phyloP scores from a whole-genome alignment of 2,888 invertebrate genomes.

The Ernsta delagoae region DNA sequence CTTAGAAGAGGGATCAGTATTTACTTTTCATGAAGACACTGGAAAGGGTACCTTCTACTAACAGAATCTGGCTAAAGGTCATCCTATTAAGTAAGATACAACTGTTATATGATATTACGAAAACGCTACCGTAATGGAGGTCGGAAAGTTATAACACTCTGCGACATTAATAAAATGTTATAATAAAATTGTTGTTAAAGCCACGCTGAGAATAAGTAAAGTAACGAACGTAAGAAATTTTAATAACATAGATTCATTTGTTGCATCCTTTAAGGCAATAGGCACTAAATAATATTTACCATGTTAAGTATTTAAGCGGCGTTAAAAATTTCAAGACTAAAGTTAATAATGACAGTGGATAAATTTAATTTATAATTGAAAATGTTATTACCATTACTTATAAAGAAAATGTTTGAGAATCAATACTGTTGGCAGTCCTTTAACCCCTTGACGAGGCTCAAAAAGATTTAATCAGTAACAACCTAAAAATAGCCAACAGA shows the following conservation, averaged over 20 bases:
- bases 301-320: too few species aligned
- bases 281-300: too few species aligned
- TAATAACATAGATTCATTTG: too few species aligned
- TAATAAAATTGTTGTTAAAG: not conserved
- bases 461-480: not conserved
- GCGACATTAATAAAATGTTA: not conserved
- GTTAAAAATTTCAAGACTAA: too few species aligned
- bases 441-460: too few species aligned
- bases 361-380: too few species aligned
- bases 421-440: too few species aligned
- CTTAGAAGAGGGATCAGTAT: not conserved
- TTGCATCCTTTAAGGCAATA: too few species aligned
- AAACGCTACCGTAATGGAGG: slow-evolving; percentile 22
- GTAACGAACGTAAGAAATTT: not conserved
- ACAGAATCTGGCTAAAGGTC: slow-evolving; percentile 36
- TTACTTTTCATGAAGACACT: slow-evolving; percentile 17
- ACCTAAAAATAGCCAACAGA: slow-evolving; percentile 10
- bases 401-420: too few species aligned
- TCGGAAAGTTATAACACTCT: slow-evolving; percentile 9
- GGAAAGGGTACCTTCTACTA: not conserved
- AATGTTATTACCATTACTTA: too few species aligned
- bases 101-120: slow-evolving; percentile 24
- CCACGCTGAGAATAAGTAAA: not conserved
- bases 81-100: slow-evolving; percentile 25
- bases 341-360: too few species aligned